These are phyloP conservation scores for Pogonophryne albipinna DNA, from an alignment of 2,797 vertebrate genomes.

Conservation along the genomic window DNA sequence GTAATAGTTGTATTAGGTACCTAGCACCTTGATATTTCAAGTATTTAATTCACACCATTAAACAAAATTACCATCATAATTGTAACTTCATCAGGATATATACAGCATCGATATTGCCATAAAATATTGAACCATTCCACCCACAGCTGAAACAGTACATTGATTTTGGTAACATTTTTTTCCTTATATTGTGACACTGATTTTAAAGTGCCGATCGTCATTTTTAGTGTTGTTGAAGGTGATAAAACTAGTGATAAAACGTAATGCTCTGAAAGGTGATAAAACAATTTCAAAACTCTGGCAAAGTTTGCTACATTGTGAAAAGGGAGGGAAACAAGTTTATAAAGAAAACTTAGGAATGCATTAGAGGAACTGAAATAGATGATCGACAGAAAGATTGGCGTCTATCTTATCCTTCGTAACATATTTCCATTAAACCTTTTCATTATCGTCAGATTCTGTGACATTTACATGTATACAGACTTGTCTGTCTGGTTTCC, in stretches of 20 bases:
- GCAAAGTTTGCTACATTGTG: neutral
- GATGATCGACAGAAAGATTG: neutral
- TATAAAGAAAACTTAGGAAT: neutral
- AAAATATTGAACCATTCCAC: neutral
- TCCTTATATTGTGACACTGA: neutral
- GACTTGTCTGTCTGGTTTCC: neutral
- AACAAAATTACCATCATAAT: neutral
- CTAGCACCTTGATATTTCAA: neutral
- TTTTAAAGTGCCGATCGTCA: neutral
- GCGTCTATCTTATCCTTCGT: slow-evolving; percentile 8
- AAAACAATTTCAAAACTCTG: neutral
- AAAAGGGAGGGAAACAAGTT: neutral
- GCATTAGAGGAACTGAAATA: neutral
- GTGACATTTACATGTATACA: slow-evolving; percentile 8
- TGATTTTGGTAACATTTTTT: neutral
- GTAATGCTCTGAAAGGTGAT: neutral
- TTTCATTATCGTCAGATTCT: neutral
- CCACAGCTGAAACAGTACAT: neutral
- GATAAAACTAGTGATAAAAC: neutral
- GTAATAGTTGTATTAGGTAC: too few relatives aligned
- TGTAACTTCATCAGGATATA: neutral
- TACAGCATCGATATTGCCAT: neutral
- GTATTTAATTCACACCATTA: neutral
- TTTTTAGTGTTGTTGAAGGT: neutral
- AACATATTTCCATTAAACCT: slow-evolving; percentile 11